phyloP scores from a whole-genome alignment of 2,113 vertebrate genomes.

The Salvelinus alpinus region DNA sequence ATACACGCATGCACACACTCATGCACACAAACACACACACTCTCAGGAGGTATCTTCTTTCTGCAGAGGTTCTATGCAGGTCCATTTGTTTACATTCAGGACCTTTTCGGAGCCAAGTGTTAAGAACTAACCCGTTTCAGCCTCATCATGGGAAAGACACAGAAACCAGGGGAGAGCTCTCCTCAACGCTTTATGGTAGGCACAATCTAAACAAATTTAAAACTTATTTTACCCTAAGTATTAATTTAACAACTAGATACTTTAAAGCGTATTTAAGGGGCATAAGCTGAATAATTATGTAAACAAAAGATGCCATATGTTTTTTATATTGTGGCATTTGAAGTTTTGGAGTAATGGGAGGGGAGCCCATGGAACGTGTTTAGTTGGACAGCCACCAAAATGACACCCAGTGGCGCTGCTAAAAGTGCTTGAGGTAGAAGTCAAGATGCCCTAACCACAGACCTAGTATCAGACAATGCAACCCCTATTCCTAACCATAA shows the following conservation, averaged over 20 bases:
- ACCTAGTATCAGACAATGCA: no score
- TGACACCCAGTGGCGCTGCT: slow-evolving; percentile 22
- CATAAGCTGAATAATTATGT: slow-evolving; percentile 1
- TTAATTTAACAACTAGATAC: slow-evolving; percentile 8
- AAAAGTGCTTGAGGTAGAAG: slow-evolving; percentile 24
- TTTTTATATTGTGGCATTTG: slow-evolving; percentile 6
- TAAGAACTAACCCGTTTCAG: slow-evolving; percentile 34
- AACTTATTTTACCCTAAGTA: slow-evolving; percentile 17
- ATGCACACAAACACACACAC: neutral
- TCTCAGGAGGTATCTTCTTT: slow-evolving; percentile 19
- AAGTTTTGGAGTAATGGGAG: slow-evolving; percentile 1
- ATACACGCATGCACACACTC: neutral
- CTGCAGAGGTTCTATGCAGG: slow-evolving; percentile 37
- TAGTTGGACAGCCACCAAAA: slow-evolving; percentile 46
- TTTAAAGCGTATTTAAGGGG: slow-evolving; percentile 23
- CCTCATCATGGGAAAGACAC: slow-evolving; percentile 21
- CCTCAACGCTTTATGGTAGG: slow-evolving; percentile 14
- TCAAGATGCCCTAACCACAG: no score
- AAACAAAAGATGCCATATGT: neutral
- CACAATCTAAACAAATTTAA: slow-evolving; percentile 32
- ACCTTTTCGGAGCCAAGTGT: slow-evolving; percentile 13
- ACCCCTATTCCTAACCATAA: no score
- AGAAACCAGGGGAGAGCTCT: slow-evolving; percentile 10
- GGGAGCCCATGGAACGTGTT: slow-evolving; percentile 44
- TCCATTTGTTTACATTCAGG: slow-evolving; percentile 47